Conservation (phyloP, 2,797 vertebrate species). For the Podarcis lilfordi region DNA sequence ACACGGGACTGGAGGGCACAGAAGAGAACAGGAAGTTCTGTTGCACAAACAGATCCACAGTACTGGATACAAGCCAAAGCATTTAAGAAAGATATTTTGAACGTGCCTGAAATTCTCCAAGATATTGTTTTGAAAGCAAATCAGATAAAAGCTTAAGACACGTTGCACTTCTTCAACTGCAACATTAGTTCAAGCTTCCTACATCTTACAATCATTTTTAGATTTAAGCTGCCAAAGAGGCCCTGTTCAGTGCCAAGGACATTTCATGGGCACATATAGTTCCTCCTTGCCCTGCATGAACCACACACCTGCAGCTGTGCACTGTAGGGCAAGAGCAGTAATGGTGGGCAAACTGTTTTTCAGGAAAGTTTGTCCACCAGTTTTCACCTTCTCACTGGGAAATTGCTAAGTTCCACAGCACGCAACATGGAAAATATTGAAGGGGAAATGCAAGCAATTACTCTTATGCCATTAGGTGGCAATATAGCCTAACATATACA, state of each 20-base stretch:
- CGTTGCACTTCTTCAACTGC: background rate
- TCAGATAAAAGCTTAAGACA: background rate
- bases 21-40: too few species aligned
- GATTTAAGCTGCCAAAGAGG: background rate
- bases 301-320: background rate
- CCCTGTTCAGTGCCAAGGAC: background rate
- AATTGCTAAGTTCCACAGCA: background rate
- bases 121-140: background rate
- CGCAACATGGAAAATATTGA: background rate
- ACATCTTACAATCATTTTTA: background rate
- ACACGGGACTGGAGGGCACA: too few species aligned
- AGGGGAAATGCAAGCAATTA: background rate
- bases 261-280: background rate
- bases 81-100: background rate
- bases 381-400: background rate
- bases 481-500: background rate
- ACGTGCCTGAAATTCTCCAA: background rate
- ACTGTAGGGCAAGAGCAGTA: background rate
- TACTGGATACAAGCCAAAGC: too few species aligned
- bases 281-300: background rate
- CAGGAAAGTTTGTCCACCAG: background rate
- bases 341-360: background rate
- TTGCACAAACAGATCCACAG: too few species aligned
- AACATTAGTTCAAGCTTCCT: background rate
- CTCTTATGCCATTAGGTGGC: conserved; percentile 25